phyloP scores from a whole-genome alignment of 2,113 vertebrate species.

The Geococcyx californianus region DNA sequence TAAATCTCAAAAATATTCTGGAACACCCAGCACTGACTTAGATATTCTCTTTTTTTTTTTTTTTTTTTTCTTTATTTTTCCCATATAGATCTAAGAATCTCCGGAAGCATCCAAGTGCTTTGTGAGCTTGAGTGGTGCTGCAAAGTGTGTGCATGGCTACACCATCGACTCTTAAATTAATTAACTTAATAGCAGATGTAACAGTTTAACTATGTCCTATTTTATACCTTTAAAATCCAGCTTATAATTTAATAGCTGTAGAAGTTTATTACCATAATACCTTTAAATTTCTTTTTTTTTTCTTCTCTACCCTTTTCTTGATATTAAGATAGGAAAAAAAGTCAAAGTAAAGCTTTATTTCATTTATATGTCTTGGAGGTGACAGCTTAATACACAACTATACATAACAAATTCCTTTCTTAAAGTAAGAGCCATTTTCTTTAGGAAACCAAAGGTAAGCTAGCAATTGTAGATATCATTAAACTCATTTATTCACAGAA shows the following conservation, averaged over 20 bases:
- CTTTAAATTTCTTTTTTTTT: neutral
- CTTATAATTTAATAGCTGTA: neutral
- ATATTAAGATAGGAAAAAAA: neutral
- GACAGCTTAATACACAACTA: neutral
- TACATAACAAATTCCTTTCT: neutral
- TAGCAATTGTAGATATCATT: neutral
- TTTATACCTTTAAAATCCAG: neutral
- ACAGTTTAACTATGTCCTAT: neutral
- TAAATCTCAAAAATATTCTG: neutral
- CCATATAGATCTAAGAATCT: neutral
- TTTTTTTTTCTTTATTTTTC: neutral
- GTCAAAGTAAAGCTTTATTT: neutral
- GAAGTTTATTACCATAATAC: neutral
- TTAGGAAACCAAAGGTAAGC: neutral
- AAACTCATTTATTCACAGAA: neutral
- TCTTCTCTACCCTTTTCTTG: neutral
- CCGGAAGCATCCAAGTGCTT: neutral
- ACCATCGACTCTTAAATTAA: neutral
- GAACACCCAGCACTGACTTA: neutral
- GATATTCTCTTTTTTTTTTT: neutral
- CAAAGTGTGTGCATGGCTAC: neutral
- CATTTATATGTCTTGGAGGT: neutral
- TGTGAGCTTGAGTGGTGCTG: neutral
- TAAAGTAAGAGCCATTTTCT: neutral
- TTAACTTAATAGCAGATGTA: neutral